phyloP scores from a whole-genome alignment of 2,797 vertebrate genomes.

The Galago senegalensis region DNA sequence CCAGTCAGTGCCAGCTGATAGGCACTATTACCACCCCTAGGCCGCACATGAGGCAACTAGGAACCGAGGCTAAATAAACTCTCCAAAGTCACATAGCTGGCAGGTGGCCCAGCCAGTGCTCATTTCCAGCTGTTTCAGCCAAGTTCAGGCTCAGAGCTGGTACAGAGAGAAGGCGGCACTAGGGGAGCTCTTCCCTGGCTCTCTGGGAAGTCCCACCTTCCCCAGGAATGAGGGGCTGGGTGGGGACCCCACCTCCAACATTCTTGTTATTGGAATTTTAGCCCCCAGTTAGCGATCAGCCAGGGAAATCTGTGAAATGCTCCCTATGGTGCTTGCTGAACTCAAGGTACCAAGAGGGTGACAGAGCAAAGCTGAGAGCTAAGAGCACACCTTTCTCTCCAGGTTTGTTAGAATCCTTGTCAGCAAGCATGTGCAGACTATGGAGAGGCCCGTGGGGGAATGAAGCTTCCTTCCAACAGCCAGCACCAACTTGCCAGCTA shows the following conservation, averaged over 20 bases:
- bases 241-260: neutral
- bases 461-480: neutral
- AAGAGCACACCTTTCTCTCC: neutral
- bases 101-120: neutral
- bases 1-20: neutral
- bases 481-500: neutral
- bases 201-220: neutral
- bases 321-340: neutral
- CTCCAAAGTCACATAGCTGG: neutral
- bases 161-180: neutral
- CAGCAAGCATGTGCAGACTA: neutral
- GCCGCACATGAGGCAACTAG: neutral
- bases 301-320: neutral
- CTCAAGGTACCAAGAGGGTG: neutral
- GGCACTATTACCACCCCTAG: neutral
- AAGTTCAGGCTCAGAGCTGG: neutral
- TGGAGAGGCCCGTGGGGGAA: neutral
- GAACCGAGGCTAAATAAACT: neutral
- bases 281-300: neutral
- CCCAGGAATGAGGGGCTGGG: neutral
- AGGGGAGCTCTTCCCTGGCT: neutral
- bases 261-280: neutral
- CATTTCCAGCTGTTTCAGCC: neutral
- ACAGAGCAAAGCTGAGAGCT: neutral
- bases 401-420: neutral